Conservation (phyloP, 2,113 vertebrate genomes). For the Pterocles orientalis region DNA sequence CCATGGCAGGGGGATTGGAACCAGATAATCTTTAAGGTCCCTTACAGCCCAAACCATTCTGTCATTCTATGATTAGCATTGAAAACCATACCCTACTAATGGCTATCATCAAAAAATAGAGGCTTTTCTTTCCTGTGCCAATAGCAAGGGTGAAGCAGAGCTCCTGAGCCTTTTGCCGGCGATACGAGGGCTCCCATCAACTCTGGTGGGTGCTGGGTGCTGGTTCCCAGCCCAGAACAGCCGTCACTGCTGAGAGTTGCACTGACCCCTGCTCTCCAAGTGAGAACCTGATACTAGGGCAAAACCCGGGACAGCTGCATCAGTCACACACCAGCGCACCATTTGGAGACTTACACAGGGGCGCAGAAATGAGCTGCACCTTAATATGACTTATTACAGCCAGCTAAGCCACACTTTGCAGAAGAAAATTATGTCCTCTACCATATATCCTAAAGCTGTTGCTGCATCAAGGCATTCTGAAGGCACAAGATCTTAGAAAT, state of each 20-base stretch:
- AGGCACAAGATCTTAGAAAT: background rate
- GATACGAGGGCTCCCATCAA: rapidly evolving
- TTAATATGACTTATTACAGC: background rate
- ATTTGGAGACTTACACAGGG: background rate
- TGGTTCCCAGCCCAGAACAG: background rate
- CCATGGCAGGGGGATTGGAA: no score
- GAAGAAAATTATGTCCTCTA: background rate
- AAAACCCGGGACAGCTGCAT: conserved; percentile 11
- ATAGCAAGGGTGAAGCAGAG: background rate
- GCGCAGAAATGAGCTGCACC: background rate
- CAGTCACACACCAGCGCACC: background rate
- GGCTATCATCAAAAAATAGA: background rate
- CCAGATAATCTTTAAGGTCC: no score
- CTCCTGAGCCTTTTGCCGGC: background rate
- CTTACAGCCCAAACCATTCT: no score
- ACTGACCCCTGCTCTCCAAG: background rate
- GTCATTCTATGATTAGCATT: background rate
- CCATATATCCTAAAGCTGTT: background rate
- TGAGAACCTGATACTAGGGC: background rate
- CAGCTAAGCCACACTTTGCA: background rate
- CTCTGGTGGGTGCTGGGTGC: background rate
- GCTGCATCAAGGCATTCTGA: rapidly evolving
- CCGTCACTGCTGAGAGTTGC: background rate
- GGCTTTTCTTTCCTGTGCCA: background rate
- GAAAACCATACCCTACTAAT: background rate